phyloP scores from a whole-genome alignment of 2,888 invertebrate genomes.

The Pycnomerus fuliginosus region DNA sequence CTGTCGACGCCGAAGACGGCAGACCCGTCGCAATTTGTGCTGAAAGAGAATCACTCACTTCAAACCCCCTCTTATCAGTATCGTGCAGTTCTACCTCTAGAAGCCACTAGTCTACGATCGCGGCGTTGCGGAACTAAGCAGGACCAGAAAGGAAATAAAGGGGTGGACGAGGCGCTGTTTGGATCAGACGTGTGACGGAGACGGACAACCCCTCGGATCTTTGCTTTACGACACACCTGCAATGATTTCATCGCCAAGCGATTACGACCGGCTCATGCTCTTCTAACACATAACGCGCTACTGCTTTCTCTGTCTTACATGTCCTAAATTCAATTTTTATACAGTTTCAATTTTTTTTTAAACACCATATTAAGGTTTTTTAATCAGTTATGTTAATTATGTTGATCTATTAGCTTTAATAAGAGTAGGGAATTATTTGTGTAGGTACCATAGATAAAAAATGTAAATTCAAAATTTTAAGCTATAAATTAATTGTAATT shows the following conservation, averaged over 20 bases:
- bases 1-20: slow-evolving; percentile 55
- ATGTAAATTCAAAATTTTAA: no score
- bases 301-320: no score
- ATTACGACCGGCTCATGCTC: no score
- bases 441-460: no score
- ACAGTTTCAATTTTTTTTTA: no score
- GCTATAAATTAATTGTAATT: no score
- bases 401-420: no score
- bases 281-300: no score
- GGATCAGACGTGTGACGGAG: slow-evolving; percentile 5
- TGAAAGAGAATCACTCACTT: slow-evolving; percentile 57
- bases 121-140: slow-evolving; percentile 23
- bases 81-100: slow-evolving; percentile 51
- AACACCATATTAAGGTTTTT: no score
- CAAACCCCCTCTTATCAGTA: slow-evolving; percentile 52
- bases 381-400: no score
- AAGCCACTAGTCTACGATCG: slow-evolving; percentile 33
- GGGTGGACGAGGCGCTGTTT: slow-evolving; percentile 3
- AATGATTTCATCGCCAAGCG: slow-evolving; percentile 13
- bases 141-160: slow-evolving; percentile 9
- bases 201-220: neutral
- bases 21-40: slow-evolving; percentile 51
- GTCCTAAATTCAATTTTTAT: no score
- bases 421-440: no score
- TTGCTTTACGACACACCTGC: slow-evolving; percentile 6